These are phyloP conservation scores for Bombus waltoni DNA, from an alignment of 1,140 invertebrate species.

Conservation along the genomic window DNA sequence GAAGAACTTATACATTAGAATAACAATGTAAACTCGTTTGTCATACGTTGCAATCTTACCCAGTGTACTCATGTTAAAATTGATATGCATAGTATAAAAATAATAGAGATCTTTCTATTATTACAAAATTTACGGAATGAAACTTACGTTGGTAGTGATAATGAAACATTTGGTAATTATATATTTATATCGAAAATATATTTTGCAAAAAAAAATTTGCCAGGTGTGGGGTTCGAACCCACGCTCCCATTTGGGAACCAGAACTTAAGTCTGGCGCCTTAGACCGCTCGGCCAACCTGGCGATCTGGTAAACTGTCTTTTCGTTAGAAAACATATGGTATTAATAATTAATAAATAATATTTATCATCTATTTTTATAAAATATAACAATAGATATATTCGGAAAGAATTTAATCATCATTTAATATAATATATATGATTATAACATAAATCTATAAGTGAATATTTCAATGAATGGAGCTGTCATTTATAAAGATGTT, in stretches of 20 bases:
- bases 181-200: too few species aligned
- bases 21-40: neutral
- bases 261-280: conserved; percentile 85
- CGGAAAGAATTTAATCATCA: neutral
- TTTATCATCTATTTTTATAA: neutral
- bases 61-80: neutral
- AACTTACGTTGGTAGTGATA: too few species aligned
- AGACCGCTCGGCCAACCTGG: conserved; percentile 84
- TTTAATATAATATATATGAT: neutral
- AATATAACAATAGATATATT: neutral
- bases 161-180: too few species aligned
- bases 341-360: neutral
- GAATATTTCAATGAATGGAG: neutral
- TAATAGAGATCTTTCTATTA: too few species aligned
- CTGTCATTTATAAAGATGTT: too few species aligned
- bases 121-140: too few species aligned
- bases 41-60: neutral
- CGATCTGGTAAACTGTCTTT: neutral
- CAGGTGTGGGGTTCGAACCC: conserved; percentile 75
- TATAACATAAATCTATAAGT: neutral
- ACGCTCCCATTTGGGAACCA: conserved; percentile 81
- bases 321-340: accelerated
- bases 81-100: too few species aligned
- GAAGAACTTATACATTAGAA: neutral
- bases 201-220: conserved; percentile 56